Evolutionary conservation across 53 echinoderm and acorn worm genomes (phyloP), one percentile per base, ranked within the genome.

Genomic region (Apostichopus leukothele): DNA sequence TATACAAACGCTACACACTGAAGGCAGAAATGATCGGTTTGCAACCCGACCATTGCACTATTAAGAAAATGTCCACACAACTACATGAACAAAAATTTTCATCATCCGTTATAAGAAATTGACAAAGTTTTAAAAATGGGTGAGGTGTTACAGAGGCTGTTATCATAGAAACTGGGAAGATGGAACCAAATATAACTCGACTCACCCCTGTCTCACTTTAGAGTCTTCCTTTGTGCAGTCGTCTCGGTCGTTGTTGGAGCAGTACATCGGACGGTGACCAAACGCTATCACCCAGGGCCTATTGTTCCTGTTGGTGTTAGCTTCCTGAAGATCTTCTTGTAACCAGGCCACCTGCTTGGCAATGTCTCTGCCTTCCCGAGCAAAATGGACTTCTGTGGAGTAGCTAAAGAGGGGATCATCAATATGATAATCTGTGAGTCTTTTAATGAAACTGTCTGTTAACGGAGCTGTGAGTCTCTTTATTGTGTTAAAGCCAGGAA

Each of bases 371-470:
- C 80, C 57, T 71, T 16, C 16, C 14, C 71, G 18, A 5, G 94
- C 91, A 74, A 96, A 96, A 63, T 92, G 94, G 1, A 96, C 92
- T 67, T 96, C 96, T 52, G 96, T 93, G 3, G 96, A 94, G 63
- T 96, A 96, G 79, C 96, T 96, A 89, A 5, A 79, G 57, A 10
- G 0, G 7, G 57, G 10, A 57, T 57, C 57, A 57, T 9, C 10
- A 10, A 10, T 10, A 57, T 57, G 0, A 57, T 39, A 39, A 39
- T 39, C 39, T 39, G 39, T 39, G 39, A 57, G 57, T 57, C 57
- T 57, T 7, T 57, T 1, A 57, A 57, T 57, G 57, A 57, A 57
- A 57, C 57, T 3, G 39, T 39, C 3, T 39, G 39, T 39, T 39
- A 39, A 39, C 39, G 39, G 3, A 39, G 39, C 39, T 39, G 39